Base-by-base conservation (phyloP, 2,888 invertebrate species). In the Mimachlamys varia region DNA sequence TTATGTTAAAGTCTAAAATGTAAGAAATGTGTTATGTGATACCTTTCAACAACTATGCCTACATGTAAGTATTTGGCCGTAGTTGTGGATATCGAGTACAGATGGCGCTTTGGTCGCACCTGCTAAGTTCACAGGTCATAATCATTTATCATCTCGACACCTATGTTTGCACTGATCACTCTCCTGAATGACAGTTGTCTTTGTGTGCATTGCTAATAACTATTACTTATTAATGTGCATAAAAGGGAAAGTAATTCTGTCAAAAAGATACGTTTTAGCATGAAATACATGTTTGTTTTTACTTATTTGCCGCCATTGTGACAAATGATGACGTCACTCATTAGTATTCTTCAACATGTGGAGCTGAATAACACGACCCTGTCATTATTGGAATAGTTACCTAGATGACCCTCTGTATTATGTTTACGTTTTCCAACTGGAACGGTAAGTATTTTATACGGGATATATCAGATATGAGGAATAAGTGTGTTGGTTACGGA, bases 261-360 rank as follows among this genome's bases (percentile, higher is more conserved):
- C 90, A 90, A 88, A 58, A 90, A 88, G 58, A 87, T 87, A 37
- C 33, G 55, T 53, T 55, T 58, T 19, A 37, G n/a, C 55, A 88
- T 58, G 33, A 88, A 90, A 55, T 88, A 38, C 27, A 90, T 76
- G 76, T 90, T 90, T 90, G 90, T 90, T 90, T 90, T 90, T 58
- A 90, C 90, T 90, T 88, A 90, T 90, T 92, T 92, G 89, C 92
- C 92, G 92, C 92, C 92, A 92, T 92, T 87, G 90, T 92, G 89
- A 89, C 89, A 89, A 89, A 53, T 90, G 76, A 88, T 91, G 90
- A 91, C 92, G 92, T 92, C 90, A 92, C 89, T 76, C 76, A 76
- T 76, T 76, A 76, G 76, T 76, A 76, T 76, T 76, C 76, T 33
- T 76, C 76, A 76, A 76, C 76, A 76, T 76, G 76, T 76, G 76